These are phyloP conservation scores for Cerceris rybyensis DNA, from an alignment of 2,888 invertebrate species.

Conservation along the genomic window DNA sequence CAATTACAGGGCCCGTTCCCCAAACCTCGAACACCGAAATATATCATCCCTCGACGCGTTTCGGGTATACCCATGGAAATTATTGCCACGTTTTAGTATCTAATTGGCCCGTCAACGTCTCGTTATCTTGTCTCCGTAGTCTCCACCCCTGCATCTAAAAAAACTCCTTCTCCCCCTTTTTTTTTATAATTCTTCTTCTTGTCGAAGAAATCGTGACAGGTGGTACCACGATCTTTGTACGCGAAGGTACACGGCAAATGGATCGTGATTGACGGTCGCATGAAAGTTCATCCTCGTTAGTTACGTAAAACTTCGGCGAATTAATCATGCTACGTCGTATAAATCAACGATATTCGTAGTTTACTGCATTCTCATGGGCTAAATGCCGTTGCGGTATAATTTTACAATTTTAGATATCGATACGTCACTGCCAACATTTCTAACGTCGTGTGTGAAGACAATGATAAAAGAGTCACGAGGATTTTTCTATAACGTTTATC, in stretches of 20 bases:
- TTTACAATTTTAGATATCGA: background rate
- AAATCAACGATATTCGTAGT: background rate
- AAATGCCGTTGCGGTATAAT: background rate
- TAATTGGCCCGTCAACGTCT: slow-evolving; percentile 80
- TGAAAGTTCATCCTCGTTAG: slow-evolving; percentile 29
- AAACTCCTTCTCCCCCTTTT: slow-evolving; percentile 5
- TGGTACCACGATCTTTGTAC: slow-evolving; percentile 69
- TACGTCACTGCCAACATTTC: background rate
- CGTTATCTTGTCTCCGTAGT: slow-evolving; percentile 71
- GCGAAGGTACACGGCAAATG: slow-evolving; percentile 1
- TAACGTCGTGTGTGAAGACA: background rate
- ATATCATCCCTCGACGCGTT: slow-evolving; percentile 50
- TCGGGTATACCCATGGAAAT: slow-evolving; percentile 38
- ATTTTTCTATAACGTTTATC: too few relatives aligned
- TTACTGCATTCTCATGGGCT: background rate
- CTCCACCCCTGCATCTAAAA: slow-evolving; percentile 22
- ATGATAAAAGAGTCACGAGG: too few relatives aligned
- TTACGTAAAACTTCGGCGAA: slow-evolving; percentile 3
- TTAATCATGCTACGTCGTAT: background rate
- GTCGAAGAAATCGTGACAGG: slow-evolving; percentile 73
- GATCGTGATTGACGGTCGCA: slow-evolving; percentile 55
- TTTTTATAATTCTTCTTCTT: slow-evolving; percentile 35
- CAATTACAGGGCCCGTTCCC: slow-evolving; percentile 48
- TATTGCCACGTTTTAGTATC: slow-evolving; percentile 70
- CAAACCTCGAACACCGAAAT: slow-evolving; percentile 48